phyloP scores from a whole-genome alignment of 2,888 invertebrate genomes.

The Tridacna crocea region DNA sequence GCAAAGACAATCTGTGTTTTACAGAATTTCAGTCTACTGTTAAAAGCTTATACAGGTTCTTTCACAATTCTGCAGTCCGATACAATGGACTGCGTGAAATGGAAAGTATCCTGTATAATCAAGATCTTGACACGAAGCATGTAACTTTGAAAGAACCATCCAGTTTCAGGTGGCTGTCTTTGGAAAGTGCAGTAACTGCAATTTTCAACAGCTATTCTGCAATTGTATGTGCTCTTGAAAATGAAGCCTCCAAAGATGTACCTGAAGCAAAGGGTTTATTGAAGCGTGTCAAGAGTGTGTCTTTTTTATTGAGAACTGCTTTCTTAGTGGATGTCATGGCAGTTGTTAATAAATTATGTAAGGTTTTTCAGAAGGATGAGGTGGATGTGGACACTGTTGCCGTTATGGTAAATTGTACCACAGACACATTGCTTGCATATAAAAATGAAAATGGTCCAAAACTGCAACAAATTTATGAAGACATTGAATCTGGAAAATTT shows the following conservation, averaged over 20 bases:
- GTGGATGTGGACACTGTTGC: slow-evolving; percentile 34
- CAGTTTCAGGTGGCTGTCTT: no score
- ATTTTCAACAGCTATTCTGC: no score
- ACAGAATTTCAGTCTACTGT: slow-evolving; percentile 33
- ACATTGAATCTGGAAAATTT: no score
- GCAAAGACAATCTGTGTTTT: slow-evolving; percentile 26
- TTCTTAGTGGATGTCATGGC: no score
- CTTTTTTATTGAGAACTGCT: slow-evolving; percentile 33
- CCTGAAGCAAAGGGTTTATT: slow-evolving; percentile 39
- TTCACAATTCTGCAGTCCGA: slow-evolving; percentile 39
- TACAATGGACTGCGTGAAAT: slow-evolving; percentile 38
- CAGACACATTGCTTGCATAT: neutral
- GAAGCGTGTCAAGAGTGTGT: slow-evolving; percentile 19
- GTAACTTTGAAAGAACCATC: no score
- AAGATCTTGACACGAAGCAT: no score
- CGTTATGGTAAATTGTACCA: neutral
- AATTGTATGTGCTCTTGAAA: slow-evolving; percentile 7
- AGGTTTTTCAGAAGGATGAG: slow-evolving; percentile 26
- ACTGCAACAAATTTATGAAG: slow-evolving; percentile 33
- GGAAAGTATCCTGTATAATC: slow-evolving; percentile 11
- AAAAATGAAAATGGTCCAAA: no score
- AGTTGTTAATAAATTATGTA: no score
- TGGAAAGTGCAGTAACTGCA: slow-evolving; percentile 41
- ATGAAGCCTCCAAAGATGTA: slow-evolving; percentile 26
- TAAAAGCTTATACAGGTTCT: slow-evolving; percentile 44